Conservation (phyloP, 2,797 vertebrate genomes). For the Notamacropus eugenii region DNA sequence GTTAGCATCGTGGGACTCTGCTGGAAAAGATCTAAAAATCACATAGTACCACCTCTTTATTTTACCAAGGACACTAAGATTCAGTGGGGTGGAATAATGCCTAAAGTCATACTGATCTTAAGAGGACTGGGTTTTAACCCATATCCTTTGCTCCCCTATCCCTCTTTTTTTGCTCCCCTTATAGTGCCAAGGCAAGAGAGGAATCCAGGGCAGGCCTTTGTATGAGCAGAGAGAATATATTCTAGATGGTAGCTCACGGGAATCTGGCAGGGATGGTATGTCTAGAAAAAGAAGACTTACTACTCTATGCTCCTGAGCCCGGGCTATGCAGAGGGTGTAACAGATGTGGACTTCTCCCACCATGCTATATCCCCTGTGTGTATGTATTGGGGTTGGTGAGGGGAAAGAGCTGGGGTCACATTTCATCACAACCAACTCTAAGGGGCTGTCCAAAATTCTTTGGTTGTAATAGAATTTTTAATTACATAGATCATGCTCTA, state of each 20-base stretch:
- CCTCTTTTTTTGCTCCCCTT: neutral
- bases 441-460: constrained; percentile 11
- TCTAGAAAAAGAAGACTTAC: constrained; percentile 16
- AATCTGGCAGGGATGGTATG: constrained; percentile 29
- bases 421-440: constrained; percentile 27
- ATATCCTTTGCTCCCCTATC: neutral
- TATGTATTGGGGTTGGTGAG: neutral
- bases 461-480: neutral
- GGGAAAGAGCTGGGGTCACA: neutral
- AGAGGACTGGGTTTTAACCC: neutral
- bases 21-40: neutral
- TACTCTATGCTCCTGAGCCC: constrained; percentile 2
- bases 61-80: neutral
- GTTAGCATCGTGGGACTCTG: neutral
- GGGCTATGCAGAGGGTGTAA: neutral
- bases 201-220: neutral
- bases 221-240: neutral
- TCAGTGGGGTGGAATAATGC: neutral
- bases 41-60: neutral
- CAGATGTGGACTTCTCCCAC: constrained; percentile 1
- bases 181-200: neutral
- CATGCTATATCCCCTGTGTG: neutral
- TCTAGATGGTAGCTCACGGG: constrained; percentile 15
- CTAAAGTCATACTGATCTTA: neutral
- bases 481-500: neutral